Base-by-base conservation (phyloP, 2,888 invertebrate species). In the Dryomyza anilis region DNA sequence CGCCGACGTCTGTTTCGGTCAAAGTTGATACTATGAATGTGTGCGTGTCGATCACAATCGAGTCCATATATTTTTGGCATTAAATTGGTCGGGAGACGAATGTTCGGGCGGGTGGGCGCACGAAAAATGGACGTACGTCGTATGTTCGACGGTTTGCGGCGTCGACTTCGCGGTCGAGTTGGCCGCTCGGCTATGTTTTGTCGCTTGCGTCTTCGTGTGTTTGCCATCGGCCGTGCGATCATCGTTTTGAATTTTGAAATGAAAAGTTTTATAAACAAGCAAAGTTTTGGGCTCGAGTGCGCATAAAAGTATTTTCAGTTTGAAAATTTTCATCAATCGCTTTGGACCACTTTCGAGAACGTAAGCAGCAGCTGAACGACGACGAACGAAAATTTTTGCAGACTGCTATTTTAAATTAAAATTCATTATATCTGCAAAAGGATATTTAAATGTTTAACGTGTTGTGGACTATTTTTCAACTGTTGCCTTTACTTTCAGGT, bases 401-500 rank as follows among this genome's bases (percentile, higher is more conserved):
- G 7, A 33, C 21, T 50, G n/a, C n/a, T n/a, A n/a, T n/a, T 52
- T 30, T 19, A 19, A 36, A 55, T n/a, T 59, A 61, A 46, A 60
- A 59, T 60, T 10, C 30, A 10, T 16, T 46, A 46, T 21, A 16
- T 55, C 8, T 19, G 48, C 19, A 7, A 55, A 39, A 33, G 33
- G 33, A n/a, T 30, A 43, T n/a, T n/a, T n/a, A 45, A 27, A 56
- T 56, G 27, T 29, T 30, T 48, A 25, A 19, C 33, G 19, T 27
- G 63, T 6, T 27, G 4, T n/a, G 10, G 19, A 48, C 33, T n/a
- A 10, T 27, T 6, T 21, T 27, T 27, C 39, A 65, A 60, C 61
- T 58, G 21, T 36, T 58, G 55, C 52, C 21, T 36, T 29, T 19
- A 25, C 25, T 82, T 82, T 27, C 84, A 89, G 89, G 87, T 89